Conservation (phyloP, 2,113 vertebrate genomes). For the Brachyistius frenatus region DNA sequence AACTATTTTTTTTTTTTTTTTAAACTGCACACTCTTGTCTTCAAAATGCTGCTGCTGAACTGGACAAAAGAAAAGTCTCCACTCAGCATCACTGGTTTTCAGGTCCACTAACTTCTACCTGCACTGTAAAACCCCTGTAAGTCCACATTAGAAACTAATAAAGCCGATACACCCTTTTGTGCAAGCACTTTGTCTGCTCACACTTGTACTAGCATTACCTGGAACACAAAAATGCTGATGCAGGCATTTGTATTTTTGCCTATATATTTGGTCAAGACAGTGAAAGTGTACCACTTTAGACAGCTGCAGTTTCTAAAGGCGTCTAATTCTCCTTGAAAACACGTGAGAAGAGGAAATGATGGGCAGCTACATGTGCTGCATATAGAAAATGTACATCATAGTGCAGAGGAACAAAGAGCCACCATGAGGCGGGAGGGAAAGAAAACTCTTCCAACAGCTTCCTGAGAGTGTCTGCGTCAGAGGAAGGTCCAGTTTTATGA, state of each 20-base stretch:
- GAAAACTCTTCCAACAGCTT: not conserved
- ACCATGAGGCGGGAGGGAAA: not conserved
- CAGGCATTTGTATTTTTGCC: slow-evolving; percentile 12
- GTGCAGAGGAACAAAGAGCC: not conserved
- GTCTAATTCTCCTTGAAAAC: slow-evolving; percentile 15
- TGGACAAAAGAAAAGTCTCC: slow-evolving; percentile 7
- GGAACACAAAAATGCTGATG: slow-evolving; percentile 42
- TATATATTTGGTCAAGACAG: not conserved
- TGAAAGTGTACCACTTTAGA: not conserved
- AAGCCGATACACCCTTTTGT: slow-evolving; percentile 23
- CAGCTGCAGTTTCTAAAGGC: not conserved
- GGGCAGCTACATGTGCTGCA: slow-evolving; percentile 1
- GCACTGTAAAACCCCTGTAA: slow-evolving; percentile 40
- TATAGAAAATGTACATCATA: not conserved
- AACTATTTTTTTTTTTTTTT: not conserved
- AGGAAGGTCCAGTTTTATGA: no score
- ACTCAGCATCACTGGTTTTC: slow-evolving; percentile 48
- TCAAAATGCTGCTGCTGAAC: slow-evolving; percentile 24
- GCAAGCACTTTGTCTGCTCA: slow-evolving; percentile 37
- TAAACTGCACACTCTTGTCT: not conserved
- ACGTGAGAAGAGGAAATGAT: slow-evolving; percentile 13
- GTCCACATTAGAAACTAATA: slow-evolving; percentile 32
- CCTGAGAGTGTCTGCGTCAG: no score
- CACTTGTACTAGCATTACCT: slow-evolving; percentile 29
- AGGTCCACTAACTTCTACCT: slow-evolving; percentile 36